Conservation (phyloP, 2,888 invertebrate species). For the Leptinotarsa peninsularis region DNA sequence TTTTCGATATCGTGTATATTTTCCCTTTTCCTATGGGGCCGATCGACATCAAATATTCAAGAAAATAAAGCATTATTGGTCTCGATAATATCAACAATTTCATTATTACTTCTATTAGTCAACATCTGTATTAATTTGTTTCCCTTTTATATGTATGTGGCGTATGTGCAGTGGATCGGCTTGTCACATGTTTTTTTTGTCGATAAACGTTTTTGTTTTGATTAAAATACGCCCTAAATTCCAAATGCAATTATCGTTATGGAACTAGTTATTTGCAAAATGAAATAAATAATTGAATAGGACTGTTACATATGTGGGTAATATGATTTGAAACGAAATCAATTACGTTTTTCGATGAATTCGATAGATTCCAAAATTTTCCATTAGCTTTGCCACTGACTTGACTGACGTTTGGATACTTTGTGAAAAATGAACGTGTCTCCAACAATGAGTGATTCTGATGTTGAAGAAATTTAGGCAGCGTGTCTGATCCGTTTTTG, state of each 20-base stretch:
- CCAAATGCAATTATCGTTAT: conserved; percentile 13
- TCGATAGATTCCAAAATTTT: no score
- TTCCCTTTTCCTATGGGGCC: conserved; percentile 21
- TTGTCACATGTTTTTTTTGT: background rate
- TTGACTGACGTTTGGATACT: no score
- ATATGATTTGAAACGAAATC: background rate
- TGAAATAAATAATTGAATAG: conserved; percentile 10
- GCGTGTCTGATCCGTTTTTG: no score
- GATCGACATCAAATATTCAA: conserved; percentile 48
- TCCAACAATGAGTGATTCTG: no score
- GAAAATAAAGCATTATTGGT: conserved; percentile 49
- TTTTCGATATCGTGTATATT: conserved; percentile 24
- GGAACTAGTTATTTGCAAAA: conserved; percentile 20
- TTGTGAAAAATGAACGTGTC: no score
- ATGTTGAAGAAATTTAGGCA: no score
- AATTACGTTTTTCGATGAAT: background rate
- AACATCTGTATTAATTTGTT: conserved; percentile 29
- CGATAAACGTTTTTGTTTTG: conserved; percentile 13
- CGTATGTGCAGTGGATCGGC: background rate
- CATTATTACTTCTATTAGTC: conserved; percentile 48
- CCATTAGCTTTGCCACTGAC: no score
- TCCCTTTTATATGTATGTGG: conserved; percentile 5
- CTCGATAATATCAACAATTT: conserved; percentile 53
- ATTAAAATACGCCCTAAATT: background rate
- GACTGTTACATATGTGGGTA: background rate